Base-by-base conservation (phyloP, 2,888 invertebrate species). In the Drosophila neonasuta region DNA sequence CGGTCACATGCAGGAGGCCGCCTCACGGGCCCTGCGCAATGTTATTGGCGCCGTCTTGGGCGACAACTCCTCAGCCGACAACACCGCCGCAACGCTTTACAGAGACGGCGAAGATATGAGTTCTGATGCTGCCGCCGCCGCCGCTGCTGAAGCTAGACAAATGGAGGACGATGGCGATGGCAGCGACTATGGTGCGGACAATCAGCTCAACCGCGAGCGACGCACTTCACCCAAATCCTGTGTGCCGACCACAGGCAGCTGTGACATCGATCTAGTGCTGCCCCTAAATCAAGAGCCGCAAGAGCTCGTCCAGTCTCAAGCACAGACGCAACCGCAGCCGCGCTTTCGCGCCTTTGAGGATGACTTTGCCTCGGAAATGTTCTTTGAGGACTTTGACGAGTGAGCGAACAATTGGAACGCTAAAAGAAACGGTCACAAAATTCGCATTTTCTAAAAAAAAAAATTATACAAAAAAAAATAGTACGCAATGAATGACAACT, bases 171-270 rank as follows among this genome's bases (percentile, higher is more conserved):
- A 75, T 0, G 51, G 36, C 36, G 11, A 24, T 24, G 24, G 34
- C 10, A 41, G 55, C 17, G 67, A 76, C 2, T 65, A 60, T 39
- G 61, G 32, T 6, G 17, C 30, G 20, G 59, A 76, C 3, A 73
- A 36, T 6, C 66, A 65, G 39, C 11, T 69, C 11, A 67, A 10
- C 36, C 68, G 73, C 10, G 68, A 62, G 5, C 66, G 65, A n/a
- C 86, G 84, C 42, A 71, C 65, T 3, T 50, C 67, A 5, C 84
- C 84, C 1, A 63, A 75, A 13, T 54, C 61, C 32, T 86, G 76
- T 46, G 76, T 60, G 10, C 62, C 77, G n/a, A 36, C 54, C 15
- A 36, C 56, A 6, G 32, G 10, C 2, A 20, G 41, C n/a, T 24
- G 20, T 13, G 54, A 51, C 3, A 3, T 36, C 0, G 61, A 60